phyloP scores from a whole-genome alignment of 2,113 vertebrate species.

The Alethe diademata region DNA sequence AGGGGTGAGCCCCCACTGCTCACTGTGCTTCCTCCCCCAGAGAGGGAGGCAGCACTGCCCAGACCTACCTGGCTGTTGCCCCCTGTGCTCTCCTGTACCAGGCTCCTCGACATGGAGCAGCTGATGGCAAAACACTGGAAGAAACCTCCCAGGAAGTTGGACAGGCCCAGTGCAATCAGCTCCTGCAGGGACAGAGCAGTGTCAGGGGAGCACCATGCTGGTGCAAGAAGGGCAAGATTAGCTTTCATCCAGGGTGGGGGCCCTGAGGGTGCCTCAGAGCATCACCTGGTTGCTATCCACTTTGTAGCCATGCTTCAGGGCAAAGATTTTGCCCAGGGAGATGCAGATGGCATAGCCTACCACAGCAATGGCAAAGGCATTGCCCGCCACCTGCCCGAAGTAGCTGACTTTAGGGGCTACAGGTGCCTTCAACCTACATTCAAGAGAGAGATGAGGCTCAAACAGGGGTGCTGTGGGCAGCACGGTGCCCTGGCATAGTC shows the following conservation, averaged over 20 bases:
- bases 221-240: neutral
- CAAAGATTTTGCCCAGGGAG: slow-evolving; percentile 93
- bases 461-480: neutral
- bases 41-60: neutral
- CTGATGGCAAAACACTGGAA: slow-evolving; percentile 93
- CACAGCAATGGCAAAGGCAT: slow-evolving; percentile 89
- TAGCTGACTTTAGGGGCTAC: slow-evolving; percentile 64
- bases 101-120: slow-evolving; percentile 92
- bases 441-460: neutral
- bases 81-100: slow-evolving; percentile 90
- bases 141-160: slow-evolving; percentile 85
- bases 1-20: neutral
- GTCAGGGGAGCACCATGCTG: neutral
- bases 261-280: neutral
- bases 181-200: slow-evolving; percentile 73
- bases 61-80: slow-evolving; percentile 89
- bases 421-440: slow-evolving; percentile 81
- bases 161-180: slow-evolving; percentile 87
- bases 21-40: fast-evolving
- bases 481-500: fast-evolving
- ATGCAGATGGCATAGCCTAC: slow-evolving; percentile 93
- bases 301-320: slow-evolving; percentile 91
- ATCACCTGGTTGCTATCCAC: slow-evolving; percentile 96
- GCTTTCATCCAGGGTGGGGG: neutral
- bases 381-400: slow-evolving; percentile 81